A percentile compares a stretch with the other conserved stretches of the same genome.
These are phyloP conservation scores for Cygnus atratus DNA, from an alignment of 2,113 vertebrate genomes.

Conservation along the genomic window DNA sequence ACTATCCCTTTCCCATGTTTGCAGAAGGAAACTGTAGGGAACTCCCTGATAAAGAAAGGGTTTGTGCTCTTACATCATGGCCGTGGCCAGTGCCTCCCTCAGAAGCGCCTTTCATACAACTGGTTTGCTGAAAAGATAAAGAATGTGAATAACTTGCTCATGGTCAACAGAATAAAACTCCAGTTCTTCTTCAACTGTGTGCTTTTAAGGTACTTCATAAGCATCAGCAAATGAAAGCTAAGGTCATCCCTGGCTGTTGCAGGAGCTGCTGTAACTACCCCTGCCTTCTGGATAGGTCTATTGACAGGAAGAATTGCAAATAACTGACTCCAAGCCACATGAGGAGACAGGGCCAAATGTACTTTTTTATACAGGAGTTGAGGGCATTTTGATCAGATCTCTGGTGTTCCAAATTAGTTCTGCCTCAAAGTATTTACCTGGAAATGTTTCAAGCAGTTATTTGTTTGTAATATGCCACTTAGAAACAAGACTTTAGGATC, in stretches of 20 bases:
- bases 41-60: background rate
- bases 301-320: background rate
- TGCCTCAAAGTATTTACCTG: background rate
- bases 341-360: background rate
- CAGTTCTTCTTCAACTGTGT: background rate
- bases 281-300: rapidly evolving
- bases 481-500: background rate
- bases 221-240: background rate
- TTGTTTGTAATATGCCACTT: background rate
- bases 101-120: rapidly evolving
- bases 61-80: rapidly evolving
- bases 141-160: background rate
- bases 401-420: background rate
- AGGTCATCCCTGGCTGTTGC: background rate
- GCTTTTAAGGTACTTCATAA: background rate
- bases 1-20: rapidly evolving
- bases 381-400: background rate
- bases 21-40: background rate
- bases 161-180: background rate
- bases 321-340: rapidly evolving
- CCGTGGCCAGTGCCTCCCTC: background rate
- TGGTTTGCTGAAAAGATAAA: background rate
- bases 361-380: background rate
- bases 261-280: background rate
- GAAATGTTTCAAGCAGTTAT: background rate